These are phyloP conservation scores for Pectinophora gossypiella DNA, from an alignment of 1,140 invertebrate genomes.

Conservation along the genomic window DNA sequence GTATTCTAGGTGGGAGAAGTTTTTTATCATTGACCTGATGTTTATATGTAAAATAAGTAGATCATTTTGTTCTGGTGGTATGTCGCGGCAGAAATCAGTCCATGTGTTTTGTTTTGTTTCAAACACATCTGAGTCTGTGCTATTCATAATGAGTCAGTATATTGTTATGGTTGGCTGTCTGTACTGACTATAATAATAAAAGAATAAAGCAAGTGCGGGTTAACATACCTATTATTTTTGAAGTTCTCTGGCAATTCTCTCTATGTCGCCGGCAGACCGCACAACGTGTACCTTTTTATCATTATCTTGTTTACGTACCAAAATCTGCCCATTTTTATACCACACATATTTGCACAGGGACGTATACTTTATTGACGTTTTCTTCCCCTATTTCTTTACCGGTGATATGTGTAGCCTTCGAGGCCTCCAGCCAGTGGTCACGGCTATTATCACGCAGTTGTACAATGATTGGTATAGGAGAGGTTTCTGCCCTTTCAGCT, in stretches of 20 bases:
- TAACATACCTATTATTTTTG: not conserved
- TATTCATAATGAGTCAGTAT: not conserved
- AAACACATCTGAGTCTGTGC: not conserved
- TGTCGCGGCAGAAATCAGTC: not conserved
- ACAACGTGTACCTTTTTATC: conserved; percentile 1
- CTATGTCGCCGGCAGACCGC: not conserved
- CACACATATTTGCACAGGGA: conserved; percentile 12
- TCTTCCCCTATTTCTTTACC: not conserved
- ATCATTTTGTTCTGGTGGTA: not conserved
- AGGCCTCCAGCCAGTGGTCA: not conserved
- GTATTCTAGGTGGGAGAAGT: not conserved
- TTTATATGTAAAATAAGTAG: not conserved
- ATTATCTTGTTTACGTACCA: not conserved
- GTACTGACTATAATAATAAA: not conserved
- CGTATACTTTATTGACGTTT: not conserved
- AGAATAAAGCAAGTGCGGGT: not conserved
- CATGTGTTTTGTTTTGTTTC: not conserved
- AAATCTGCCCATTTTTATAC: conserved; percentile 14
- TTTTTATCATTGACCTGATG: not conserved
- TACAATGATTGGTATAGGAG: not conserved
- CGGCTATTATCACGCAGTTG: not conserved
- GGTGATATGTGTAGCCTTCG: not conserved
- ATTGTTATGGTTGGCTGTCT: not conserved
- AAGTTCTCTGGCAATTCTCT: not conserved
- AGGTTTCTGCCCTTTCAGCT: not conserved